Evolutionary conservation across 37 sponge, comb jelly and placozoan species (phyloP).

Genomic region (Beroe forskalii): DNA sequence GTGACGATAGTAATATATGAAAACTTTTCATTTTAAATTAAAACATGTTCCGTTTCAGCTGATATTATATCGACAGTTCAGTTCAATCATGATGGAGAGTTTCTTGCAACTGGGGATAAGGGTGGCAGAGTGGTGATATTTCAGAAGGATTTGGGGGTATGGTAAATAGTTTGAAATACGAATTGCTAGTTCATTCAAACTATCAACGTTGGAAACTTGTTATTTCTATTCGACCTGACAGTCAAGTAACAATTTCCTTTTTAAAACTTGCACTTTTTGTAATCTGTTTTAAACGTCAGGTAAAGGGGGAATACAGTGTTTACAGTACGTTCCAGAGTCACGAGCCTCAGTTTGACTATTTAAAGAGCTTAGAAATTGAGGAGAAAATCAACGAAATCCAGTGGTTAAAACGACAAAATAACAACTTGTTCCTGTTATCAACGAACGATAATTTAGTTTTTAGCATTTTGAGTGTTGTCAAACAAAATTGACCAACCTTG

Average conservation of each 20-base stretch:
- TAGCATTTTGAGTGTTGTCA: neutral
- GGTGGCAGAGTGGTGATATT: conserved; percentile 99
- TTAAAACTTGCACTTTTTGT: too few relatives aligned
- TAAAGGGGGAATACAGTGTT: conserved; percentile 92
- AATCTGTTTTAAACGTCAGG: conserved; percentile 11
- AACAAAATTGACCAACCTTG: neutral
- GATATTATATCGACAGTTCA: conserved; percentile 99
- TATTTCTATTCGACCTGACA: too few relatives aligned
- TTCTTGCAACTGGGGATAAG: conserved; percentile 98
- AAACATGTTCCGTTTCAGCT: too few relatives aligned
- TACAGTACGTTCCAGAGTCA: conserved; percentile 99
- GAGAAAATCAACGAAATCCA: conserved; percentile 98
- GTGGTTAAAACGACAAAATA: conserved; percentile 90
- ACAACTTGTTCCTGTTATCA: conserved; percentile 88
- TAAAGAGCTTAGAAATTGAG: conserved; percentile 99
- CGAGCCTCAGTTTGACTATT: conserved; percentile 98
- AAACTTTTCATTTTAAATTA: too few relatives aligned
- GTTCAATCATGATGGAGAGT: conserved; percentile 98
- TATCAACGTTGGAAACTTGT: neutral
- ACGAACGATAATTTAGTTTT: conserved; percentile 82
- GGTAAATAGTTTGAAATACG: too few relatives aligned
- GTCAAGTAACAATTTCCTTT: neutral
- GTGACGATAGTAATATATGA: too few relatives aligned
- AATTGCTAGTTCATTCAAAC: too few relatives aligned
- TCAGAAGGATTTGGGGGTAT: conserved; percentile 75